Conservation (phyloP, 2,888 invertebrate species). For the Drosophila anceps region DNA sequence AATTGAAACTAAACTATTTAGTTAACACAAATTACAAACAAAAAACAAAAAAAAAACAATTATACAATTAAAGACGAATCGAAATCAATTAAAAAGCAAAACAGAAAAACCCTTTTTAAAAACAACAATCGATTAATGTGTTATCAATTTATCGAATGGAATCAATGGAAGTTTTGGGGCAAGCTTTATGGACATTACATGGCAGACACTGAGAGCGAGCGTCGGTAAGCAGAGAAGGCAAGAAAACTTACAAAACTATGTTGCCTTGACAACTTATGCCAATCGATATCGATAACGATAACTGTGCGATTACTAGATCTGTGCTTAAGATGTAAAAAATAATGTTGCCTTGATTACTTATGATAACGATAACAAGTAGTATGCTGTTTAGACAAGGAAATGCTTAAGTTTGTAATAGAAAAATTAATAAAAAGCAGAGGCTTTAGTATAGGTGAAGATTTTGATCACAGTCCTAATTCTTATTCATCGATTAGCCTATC, state of each 20-base stretch:
- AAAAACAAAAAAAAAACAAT: conserved; percentile 50
- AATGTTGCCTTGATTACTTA: too few relatives aligned
- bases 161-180: neutral
- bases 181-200: neutral
- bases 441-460: neutral
- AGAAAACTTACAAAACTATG: neutral
- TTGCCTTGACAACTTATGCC: neutral
- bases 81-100: conserved; percentile 76
- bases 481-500: neutral
- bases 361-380: neutral
- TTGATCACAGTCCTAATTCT: too few relatives aligned
- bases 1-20: conserved; percentile 66
- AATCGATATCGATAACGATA: neutral
- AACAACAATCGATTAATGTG: conserved; percentile 44
- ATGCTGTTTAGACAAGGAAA: neutral
- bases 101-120: conserved; percentile 66
- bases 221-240: too few relatives aligned
- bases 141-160: conserved; percentile 33
- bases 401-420: neutral
- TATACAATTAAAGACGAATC: conserved; percentile 77
- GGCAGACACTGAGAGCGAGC: neutral
- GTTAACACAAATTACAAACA: conserved; percentile 80
- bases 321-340: neutral
- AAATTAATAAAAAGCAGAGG: neutral
- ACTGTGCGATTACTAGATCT: neutral